phyloP scores from a whole-genome alignment of 1,140 invertebrate genomes.

The Nilaparvata lugens region DNA sequence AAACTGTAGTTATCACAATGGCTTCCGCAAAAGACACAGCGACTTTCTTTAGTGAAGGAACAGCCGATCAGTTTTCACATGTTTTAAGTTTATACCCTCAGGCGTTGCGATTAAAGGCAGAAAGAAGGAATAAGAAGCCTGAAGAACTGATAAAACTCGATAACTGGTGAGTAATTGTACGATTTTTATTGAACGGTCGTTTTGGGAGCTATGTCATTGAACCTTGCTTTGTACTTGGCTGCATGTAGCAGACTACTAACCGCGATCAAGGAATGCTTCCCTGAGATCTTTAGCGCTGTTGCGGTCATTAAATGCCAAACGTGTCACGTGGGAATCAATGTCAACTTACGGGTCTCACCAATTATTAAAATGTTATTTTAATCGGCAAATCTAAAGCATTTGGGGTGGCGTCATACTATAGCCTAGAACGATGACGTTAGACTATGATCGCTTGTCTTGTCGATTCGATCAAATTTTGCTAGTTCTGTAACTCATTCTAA shows the following conservation, averaged over 20 bases:
- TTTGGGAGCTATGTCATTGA: conserved; percentile 37
- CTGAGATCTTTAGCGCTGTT: conserved; percentile 28
- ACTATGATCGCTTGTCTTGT: conserved; percentile 10
- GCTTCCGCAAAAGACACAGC: conserved; percentile 77
- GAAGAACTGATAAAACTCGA: conserved; percentile 88
- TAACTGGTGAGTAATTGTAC: conserved; percentile 67
- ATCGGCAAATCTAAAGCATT: conserved; percentile 9
- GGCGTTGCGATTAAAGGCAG: conserved; percentile 76
- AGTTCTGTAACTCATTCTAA: too few relatives aligned
- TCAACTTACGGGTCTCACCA: conserved; percentile 15
- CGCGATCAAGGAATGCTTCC: conserved; percentile 22
- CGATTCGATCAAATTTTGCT: too few relatives aligned
- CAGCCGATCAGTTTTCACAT: conserved; percentile 75
- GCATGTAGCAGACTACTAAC: conserved; percentile 27
- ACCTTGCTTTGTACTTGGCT: conserved; percentile 33
- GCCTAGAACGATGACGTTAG: conserved; percentile 28
- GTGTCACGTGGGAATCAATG: conserved; percentile 30
- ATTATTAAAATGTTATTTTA: conserved; percentile 15
- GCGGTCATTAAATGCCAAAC: conserved; percentile 30
- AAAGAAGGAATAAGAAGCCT: conserved; percentile 79
- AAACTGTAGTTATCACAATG: conserved; percentile 41
- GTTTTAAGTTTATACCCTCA: conserved; percentile 81
- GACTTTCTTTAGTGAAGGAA: conserved; percentile 82
- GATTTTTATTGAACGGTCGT: conserved; percentile 17
- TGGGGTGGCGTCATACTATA: conserved; percentile 25